phyloP scores from a whole-genome alignment of 2,888 invertebrate genomes.

The Leptopilina myrica region DNA sequence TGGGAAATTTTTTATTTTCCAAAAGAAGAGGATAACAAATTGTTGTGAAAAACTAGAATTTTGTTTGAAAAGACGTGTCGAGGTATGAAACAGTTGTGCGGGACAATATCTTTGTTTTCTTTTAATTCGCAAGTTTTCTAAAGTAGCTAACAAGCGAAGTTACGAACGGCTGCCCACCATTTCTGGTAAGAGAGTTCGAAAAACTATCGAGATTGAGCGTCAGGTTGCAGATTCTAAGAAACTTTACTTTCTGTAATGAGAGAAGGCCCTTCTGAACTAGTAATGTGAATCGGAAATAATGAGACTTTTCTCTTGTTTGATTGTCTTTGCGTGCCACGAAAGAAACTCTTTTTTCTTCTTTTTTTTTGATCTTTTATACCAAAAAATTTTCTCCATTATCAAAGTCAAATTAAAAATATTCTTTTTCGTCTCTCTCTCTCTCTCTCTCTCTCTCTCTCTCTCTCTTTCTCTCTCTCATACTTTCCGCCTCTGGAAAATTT shows the following conservation, averaged over 20 bases:
- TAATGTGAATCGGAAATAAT: conserved; percentile 23
- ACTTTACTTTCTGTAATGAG: conserved; percentile 26
- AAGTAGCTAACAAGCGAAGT: conserved; percentile 30
- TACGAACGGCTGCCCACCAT: conserved; percentile 4
- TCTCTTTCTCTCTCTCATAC: too few species aligned
- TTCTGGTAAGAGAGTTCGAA: conserved; percentile 20
- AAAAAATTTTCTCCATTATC: neutral
- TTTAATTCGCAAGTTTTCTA: conserved; percentile 4
- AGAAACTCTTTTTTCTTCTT: neutral
- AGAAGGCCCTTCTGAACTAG: conserved; percentile 16
- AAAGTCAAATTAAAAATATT: too few species aligned
- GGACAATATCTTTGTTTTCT: conserved; percentile 15
- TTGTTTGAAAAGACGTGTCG: neutral
- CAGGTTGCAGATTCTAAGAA: conserved; percentile 30
- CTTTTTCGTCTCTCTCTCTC: too few species aligned
- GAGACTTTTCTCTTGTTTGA: conserved; percentile 17
- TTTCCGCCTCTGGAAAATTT: too few species aligned
- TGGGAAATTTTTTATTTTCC: too few species aligned
- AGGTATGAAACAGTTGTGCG: neutral
- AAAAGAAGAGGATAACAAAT: neutral
- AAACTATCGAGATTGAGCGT: conserved; percentile 36
- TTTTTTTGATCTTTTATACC: neutral
- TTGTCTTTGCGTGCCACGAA: neutral
- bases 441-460: too few species aligned
- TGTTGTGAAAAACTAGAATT: neutral